Base-by-base conservation (phyloP, 1,140 invertebrate species). In the Grapholita molesta region DNA sequence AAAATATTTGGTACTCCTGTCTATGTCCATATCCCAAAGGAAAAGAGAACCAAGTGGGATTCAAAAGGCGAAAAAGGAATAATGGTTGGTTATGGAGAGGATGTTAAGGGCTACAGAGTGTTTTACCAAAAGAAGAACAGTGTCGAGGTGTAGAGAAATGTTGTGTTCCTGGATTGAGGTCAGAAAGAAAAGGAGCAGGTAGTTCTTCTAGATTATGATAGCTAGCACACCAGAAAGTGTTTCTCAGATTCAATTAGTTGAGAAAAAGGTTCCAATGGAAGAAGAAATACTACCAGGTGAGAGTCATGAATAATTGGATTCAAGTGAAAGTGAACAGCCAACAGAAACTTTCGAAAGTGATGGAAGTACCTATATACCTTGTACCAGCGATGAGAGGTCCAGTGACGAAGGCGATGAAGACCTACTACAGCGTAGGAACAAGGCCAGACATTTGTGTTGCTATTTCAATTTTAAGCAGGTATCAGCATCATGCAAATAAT, bases 1-100 rank as follows among this genome's bases (percentile, higher is more conserved):
- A 71, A 66, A 74, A 70, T 83, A 30, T 82, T 82, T 77, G 70
- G 70, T 11, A 64, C 65, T 1, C 23, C 24, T 6, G 70, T 65
- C 8, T 68, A 42, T 57, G 57, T 69, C 18, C 70, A 72, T 48
- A 35, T 72, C 18, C 70, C 70, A 1, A 69, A 69, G 23, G 55
- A 72, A 25, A 68, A 64, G n/a, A 30, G 70, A 3, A 69, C 28
- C 32, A 72, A 72, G 25, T 72, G 55, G 70, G 67, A 65, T 21
- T 9, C 38, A 28, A 72, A 68, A 64, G 61, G 25, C 3, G 12
- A 64, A 64, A 64, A 64, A n/a, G 61, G 61, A 32, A 64, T 64
- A 30, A 64, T 30, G 61, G 32, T 64, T 33, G 61, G 61, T n/a
- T 67, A 30, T 18, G 32, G 32, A 2, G 33, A 57, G 12, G 42